Evolutionary conservation across 2,113 vertebrate genomes (phyloP), one percentile per base, ranked within the genome.

Genomic region (Oxyura jamaicensis): DNA sequence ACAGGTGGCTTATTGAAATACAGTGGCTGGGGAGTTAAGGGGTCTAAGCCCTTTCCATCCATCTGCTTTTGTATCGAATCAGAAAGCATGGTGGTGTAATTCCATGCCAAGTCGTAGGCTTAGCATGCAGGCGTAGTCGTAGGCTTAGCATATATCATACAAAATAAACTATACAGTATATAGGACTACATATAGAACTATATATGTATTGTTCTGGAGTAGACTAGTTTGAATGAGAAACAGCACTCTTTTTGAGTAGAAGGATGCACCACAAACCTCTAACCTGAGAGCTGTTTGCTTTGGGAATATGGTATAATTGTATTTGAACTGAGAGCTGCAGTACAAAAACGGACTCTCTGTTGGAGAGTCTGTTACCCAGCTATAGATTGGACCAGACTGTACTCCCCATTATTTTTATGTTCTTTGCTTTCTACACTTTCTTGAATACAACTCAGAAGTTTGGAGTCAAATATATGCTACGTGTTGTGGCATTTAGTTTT

Each of bases 381-480:
- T 46, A 44, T 44, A 44, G 16, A 44, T 44, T 44, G 42, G 42
- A 44, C 42, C 42, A 44, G 42, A 18, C 42, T 46, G 18, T 10
- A 46, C 44, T 46, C 44, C 44, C 44, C 4, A 19, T 20, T 46
- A 46, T 20, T 46, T 46, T 46, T 9, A 46, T 46, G 44, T 46
- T 20, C 44, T 23, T 35, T 25, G 17, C 58, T 10, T 46, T 8
- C n/a, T 59, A 83, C 1, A 0, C 67, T 63, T 76, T 46, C 58
- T 59, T n/a, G 28, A 14, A 8, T 69, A 6, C 5, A 56, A 42
- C 20, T 44, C 2, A 53, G 39, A 72, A 42, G 17, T 6, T 7
- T 7, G 6, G 58, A 58, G 36, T 31, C 5, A 31, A 13, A 19
- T 42, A 3, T 3, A 5, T 35, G 21, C 22, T 50, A 1, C 0